phyloP scores from a whole-genome alignment of 2,888 invertebrate genomes.

The Tryphoninae sp. region DNA sequence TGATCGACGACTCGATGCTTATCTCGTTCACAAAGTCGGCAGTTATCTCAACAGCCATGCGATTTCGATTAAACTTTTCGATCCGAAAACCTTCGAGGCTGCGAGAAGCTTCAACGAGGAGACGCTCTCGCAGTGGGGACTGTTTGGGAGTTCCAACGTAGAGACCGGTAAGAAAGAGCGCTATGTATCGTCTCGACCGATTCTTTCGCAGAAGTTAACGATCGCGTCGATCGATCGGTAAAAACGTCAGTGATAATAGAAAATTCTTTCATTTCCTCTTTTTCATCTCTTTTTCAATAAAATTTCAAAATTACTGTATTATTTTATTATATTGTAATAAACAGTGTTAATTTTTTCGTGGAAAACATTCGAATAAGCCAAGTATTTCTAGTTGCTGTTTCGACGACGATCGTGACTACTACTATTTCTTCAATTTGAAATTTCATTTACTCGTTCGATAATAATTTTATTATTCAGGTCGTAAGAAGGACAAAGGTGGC shows the following conservation, averaged over 20 bases:
- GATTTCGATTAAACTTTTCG: slow-evolving; percentile 87
- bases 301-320: too few relatives aligned
- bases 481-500: slow-evolving; percentile 79
- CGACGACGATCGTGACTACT: not conserved
- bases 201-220: not conserved
- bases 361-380: too few relatives aligned
- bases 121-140: slow-evolving; percentile 72
- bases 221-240: not conserved
- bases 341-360: too few relatives aligned
- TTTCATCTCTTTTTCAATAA: too few relatives aligned
- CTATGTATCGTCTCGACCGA: slow-evolving; percentile 14
- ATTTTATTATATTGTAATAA: too few relatives aligned
- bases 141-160: slow-evolving; percentile 68
- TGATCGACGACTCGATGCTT: slow-evolving; percentile 89
- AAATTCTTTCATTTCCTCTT: too few relatives aligned
- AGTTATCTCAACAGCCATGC: slow-evolving; percentile 89
- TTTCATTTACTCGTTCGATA: slow-evolving; percentile 16
- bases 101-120: slow-evolving; percentile 81
- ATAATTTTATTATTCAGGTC: slow-evolving; percentile 69
- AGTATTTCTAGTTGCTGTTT: not conserved
- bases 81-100: slow-evolving; percentile 84
- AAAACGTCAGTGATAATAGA: not conserved
- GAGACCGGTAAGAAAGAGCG: slow-evolving; percentile 81
- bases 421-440: not conserved
- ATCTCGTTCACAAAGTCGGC: slow-evolving; percentile 87